phyloP scores from a whole-genome alignment of 2,888 invertebrate genomes.

The Mamestra brassicae region DNA sequence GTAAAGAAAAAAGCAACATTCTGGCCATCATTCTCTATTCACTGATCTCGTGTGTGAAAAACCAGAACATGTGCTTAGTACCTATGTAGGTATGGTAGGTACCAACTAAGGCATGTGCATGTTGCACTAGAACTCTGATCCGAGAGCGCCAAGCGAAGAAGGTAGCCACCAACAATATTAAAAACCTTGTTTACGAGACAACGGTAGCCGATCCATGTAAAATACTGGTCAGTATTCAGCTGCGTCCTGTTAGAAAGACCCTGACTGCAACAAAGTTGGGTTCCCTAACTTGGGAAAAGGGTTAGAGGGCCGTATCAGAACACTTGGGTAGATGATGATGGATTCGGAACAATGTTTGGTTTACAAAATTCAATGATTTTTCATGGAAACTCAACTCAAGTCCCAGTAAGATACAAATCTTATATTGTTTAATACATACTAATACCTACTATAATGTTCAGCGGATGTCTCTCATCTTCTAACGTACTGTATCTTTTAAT shows the following conservation, averaged over 20 bases:
- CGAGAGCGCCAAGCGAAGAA: no score
- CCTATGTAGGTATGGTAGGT: not conserved
- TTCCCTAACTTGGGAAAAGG: not conserved
- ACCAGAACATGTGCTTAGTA: not conserved
- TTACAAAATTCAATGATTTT: not conserved
- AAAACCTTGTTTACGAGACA: not conserved
- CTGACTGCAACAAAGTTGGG: not conserved
- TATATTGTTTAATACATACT: no score
- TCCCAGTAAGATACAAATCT: no score
- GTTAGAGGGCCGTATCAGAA: not conserved
- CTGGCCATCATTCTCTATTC: not conserved
- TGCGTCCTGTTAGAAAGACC: not conserved
- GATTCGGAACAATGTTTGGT: not conserved
- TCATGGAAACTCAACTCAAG: not conserved
- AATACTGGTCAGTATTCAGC: not conserved
- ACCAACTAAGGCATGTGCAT: not conserved
- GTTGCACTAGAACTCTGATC: not conserved
- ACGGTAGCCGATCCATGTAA: not conserved
- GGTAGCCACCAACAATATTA: not conserved
- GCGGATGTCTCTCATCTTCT: not conserved
- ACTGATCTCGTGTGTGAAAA: not conserved
- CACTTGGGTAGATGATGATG: not conserved
- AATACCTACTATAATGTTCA: not conserved
- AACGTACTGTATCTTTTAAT: not conserved
- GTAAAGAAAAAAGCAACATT: not conserved